phyloP scores from a whole-genome alignment of 2,113 vertebrate species.

The Myotis davidii region DNA sequence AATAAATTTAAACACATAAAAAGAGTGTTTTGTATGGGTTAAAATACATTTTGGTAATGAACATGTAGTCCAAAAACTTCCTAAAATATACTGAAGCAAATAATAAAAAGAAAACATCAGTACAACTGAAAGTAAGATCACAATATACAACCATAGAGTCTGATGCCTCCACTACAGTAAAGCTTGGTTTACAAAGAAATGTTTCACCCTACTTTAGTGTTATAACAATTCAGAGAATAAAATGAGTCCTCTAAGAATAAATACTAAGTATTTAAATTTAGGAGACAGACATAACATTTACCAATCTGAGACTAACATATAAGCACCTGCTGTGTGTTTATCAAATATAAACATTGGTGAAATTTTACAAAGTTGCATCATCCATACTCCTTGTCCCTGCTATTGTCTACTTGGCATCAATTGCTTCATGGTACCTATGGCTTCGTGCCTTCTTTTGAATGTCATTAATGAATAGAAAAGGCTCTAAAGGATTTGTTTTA shows the following conservation, averaged over 20 bases:
- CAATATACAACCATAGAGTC: background rate
- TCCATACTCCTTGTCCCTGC: background rate
- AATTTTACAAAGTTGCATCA: background rate
- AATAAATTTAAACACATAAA: conserved; percentile 10
- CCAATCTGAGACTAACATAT: background rate
- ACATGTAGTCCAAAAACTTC: background rate
- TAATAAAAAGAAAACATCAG: conserved; percentile 7
- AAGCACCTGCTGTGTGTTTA: background rate
- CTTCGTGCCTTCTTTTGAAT: conserved; percentile 13
- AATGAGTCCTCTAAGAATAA: conserved; percentile 40
- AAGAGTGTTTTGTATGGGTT: background rate
- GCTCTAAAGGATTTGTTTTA: background rate
- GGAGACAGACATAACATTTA: conserved; percentile 5
- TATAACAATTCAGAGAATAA: conserved; percentile 37
- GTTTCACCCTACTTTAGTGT: background rate
- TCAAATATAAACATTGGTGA: background rate
- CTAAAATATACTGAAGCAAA: conserved; percentile 18
- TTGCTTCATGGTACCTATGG: background rate
- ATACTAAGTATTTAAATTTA: conserved; percentile 28
- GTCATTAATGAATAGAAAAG: background rate
- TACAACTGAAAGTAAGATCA: background rate
- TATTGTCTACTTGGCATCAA: background rate
- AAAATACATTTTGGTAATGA: conserved; percentile 32
- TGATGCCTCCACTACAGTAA: background rate
- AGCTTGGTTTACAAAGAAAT: conserved; percentile 31